These are phyloP conservation scores for Chaetorhynchus papuensis DNA, from an alignment of 2,113 vertebrate genomes.

Conservation along the genomic window DNA sequence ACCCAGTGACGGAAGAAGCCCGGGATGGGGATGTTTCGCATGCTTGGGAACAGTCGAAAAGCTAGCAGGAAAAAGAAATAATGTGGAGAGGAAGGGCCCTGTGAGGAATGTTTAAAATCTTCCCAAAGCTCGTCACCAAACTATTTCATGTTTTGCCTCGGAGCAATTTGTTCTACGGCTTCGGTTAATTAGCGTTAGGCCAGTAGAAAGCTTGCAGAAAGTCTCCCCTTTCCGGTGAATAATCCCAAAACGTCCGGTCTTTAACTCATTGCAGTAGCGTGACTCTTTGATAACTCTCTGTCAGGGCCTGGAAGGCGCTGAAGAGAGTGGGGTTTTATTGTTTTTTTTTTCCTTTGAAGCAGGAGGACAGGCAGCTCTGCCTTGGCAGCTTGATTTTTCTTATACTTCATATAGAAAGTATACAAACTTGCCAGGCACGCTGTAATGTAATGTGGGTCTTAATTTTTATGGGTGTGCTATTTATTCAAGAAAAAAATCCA, in stretches of 20 bases:
- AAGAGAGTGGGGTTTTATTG: neutral
- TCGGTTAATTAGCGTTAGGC: rapidly evolving
- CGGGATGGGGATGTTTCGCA: rapidly evolving
- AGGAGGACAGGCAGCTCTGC: neutral
- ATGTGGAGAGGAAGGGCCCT: rapidly evolving
- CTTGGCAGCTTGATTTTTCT: neutral
- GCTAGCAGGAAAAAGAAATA: rapidly evolving
- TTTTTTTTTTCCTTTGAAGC: neutral
- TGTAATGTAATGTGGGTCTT: neutral
- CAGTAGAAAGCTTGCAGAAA: rapidly evolving
- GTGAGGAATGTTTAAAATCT: rapidly evolving
- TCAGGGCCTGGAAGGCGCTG: neutral
- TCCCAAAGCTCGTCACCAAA: rapidly evolving
- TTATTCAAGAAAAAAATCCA: neutral
- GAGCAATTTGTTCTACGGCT: neutral
- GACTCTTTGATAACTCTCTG: neutral
- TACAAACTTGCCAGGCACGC: rapidly evolving
- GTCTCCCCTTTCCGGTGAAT: rapidly evolving
- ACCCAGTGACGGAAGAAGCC: rapidly evolving
- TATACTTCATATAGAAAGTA: neutral
- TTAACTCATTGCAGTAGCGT: rapidly evolving
- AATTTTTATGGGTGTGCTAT: neutral
- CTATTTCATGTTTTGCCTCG: rapidly evolving
- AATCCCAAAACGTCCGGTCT: rapidly evolving
- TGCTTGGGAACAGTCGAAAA: rapidly evolving